Evolutionary conservation across 2,113 vertebrate genomes (phyloP), one percentile per base, ranked within the genome.

Genomic region (Notechis scutatus): DNA sequence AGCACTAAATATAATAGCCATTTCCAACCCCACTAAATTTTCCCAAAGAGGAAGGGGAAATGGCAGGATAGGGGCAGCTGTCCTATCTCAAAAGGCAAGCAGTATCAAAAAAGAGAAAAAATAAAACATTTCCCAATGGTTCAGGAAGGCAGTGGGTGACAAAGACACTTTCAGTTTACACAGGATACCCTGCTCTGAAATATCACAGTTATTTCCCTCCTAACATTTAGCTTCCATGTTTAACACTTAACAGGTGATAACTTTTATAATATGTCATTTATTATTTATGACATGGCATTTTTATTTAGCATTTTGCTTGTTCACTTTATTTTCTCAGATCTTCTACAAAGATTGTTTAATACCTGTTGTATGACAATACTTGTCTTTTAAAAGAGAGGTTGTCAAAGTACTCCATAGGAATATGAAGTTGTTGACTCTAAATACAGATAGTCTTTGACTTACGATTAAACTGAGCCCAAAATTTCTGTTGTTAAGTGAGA

Each of bases 1-100:
- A 93, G 91, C 39, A 85, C 54, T 91, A 88, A 88, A 91, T 87
- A 91, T 88, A 93, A 93, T 87, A 57, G 20, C 90, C 90, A 74
- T 61, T 50, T 21, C 87, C 24, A 45, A 45, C 69, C 56, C 57
- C 45, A 9, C 18, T 39, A 21, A 52, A 86, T 90, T 90, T 6
- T 93, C 47, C 85, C 42, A 87, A 93, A 26, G 50, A 85, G 34
- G 56, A 56, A 91, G 54, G 54, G 59, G 26, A 88, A 91, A 56
- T 87, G 56, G 45, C 29, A 93, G 86, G 85, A 45, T 23, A 47
- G 69, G 47, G 81, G 81, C 45, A 92, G 24, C 45, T 88, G 20
- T 50, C 39, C 69, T 39, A 59, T 10, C 55, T 15, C 29, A 69
- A 34, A 52, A 24, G 23, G 10, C 20, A 24, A 90, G 21, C 42